Conservation (phyloP, 2,888 invertebrate genomes). For the Steinernema carpocapsae region DNA sequence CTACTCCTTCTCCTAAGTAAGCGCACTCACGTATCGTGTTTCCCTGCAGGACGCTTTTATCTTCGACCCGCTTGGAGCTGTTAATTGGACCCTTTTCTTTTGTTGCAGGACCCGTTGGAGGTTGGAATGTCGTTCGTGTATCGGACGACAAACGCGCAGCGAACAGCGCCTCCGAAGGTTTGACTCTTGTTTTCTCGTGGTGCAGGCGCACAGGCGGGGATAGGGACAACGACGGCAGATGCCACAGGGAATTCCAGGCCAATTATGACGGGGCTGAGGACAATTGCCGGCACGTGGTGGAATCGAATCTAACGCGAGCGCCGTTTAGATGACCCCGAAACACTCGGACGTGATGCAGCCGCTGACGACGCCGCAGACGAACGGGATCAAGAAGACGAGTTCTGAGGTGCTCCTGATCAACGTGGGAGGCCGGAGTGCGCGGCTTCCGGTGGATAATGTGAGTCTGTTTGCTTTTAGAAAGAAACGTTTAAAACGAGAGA, state of each 20-base stretch:
- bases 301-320: background rate
- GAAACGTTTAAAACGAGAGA: background rate
- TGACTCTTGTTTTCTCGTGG: background rate
- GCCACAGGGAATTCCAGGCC: no score
- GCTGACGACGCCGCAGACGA: constrained; percentile 19
- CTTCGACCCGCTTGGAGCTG: background rate
- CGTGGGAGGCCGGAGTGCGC: constrained; percentile 60
- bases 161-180: constrained; percentile 7
- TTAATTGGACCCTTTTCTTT: background rate
- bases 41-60: background rate
- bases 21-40: background rate
- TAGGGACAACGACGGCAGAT: background rate
- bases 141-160: constrained; percentile 23
- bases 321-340: constrained; percentile 23
- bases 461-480: constrained; percentile 16
- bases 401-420: constrained; percentile 47
- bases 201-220: background rate
- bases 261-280: no score
- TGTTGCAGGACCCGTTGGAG: constrained; percentile 11
- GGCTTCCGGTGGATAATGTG: constrained; percentile 52
- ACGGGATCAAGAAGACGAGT: constrained; percentile 32
- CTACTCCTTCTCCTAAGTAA: no score
- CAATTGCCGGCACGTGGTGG: constrained; percentile 1
- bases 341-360: constrained; percentile 3
- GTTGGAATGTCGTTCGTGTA: constrained; percentile 17